Conservation (phyloP, 2,797 vertebrate species). For the Eulemur coronatus region DNA sequence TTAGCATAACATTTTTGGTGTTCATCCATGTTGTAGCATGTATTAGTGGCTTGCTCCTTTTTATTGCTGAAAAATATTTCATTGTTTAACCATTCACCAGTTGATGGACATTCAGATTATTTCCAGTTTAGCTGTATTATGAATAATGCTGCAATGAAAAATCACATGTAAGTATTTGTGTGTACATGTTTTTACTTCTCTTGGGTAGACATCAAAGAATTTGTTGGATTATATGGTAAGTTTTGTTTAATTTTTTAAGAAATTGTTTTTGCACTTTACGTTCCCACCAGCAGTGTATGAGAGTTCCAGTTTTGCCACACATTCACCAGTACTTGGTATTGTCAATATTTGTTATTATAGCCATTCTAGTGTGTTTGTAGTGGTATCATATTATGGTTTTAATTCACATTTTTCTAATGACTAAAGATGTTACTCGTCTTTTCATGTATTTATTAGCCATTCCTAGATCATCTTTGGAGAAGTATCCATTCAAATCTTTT, state of each 20-base stretch:
- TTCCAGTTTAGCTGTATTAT: background rate
- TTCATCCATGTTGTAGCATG: background rate
- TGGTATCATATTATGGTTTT: background rate
- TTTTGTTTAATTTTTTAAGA: background rate
- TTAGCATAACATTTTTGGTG: background rate
- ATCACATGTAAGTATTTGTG: background rate
- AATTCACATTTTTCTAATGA: background rate
- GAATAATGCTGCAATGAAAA: background rate
- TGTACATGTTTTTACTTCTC: background rate
- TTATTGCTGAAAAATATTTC: background rate
- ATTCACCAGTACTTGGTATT: background rate
- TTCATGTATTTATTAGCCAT: background rate
- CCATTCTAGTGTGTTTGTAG: background rate
- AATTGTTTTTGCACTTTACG: background rate
- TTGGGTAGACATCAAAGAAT: background rate
- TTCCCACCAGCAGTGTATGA: background rate
- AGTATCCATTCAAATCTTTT: background rate
- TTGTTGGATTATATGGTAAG: background rate
- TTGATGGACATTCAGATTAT: background rate
- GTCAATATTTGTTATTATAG: background rate
- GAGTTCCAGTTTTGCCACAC: background rate
- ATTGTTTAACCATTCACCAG: background rate
- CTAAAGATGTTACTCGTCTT: background rate
- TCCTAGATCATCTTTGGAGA: background rate
- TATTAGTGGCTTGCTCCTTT: background rate